Conservation (phyloP, 2,113 vertebrate species). For the Sminthopsis crassicaudata region DNA sequence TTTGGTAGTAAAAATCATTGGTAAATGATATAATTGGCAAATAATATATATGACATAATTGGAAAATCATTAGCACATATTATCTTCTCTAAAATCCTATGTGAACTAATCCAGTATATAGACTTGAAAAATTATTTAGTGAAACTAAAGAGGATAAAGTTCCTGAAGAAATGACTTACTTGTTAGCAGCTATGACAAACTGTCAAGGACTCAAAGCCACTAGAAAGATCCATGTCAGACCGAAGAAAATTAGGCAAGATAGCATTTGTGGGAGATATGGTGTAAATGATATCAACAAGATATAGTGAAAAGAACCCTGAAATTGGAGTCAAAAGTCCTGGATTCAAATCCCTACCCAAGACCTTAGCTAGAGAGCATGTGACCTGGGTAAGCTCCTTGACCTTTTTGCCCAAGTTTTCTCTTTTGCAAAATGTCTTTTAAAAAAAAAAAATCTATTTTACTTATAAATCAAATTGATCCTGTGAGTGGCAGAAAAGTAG, state of each 20-base stretch:
- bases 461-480: not conserved
- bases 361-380: not conserved
- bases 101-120: not conserved
- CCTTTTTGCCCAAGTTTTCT: not conserved
- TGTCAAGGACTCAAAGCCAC: not conserved
- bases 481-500: not conserved
- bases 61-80: not conserved
- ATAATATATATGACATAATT: not conserved
- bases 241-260: not conserved
- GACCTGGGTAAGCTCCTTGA: not conserved
- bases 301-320: not conserved
- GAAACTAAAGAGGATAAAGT: not conserved
- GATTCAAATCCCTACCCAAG: not conserved
- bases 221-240: not conserved
- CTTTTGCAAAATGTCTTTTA: not conserved
- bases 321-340: not conserved
- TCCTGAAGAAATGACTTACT: not conserved
- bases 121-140: not conserved
- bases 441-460: not conserved
- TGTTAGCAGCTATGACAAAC: not conserved
- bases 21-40: not conserved
- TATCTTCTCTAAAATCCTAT: not conserved
- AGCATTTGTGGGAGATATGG: not conserved
- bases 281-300: not conserved
- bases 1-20: not conserved